Evolutionary conservation across 2,113 vertebrate genomes (phyloP).

Genomic region (Oryzias melastigma): DNA sequence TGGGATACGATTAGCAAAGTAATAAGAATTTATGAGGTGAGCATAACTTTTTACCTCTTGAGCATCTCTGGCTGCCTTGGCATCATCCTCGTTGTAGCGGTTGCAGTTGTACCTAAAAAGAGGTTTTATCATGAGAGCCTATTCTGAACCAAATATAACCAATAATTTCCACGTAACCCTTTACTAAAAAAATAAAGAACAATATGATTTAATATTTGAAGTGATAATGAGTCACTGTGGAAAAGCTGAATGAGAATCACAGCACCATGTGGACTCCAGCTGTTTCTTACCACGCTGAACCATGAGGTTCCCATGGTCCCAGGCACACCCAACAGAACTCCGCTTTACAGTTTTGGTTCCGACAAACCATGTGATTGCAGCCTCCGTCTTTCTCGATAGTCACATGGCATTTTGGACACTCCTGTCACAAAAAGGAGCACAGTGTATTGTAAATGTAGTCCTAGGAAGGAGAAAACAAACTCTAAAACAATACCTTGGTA

Average conservation of each 20-base stretch:
- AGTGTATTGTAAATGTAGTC: too few species aligned
- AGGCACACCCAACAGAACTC: constrained; percentile 99
- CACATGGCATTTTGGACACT: constrained; percentile 99
- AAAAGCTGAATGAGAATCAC: neutral
- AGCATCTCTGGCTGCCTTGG: constrained; percentile 97
- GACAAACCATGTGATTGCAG: constrained; percentile 99
- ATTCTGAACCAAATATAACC: too few species aligned
- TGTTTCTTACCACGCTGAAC: constrained; percentile 92
- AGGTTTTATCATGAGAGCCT: too few species aligned
- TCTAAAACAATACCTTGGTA: constrained; percentile 94
- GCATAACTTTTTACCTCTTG: constrained; percentile 85
- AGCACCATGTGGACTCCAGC: neutral
- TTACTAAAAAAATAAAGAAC: too few species aligned
- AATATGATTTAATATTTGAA: too few species aligned
- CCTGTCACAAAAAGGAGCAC: constrained; percentile 71
- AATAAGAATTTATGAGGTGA: too few species aligned
- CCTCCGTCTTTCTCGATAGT: constrained; percentile 99
- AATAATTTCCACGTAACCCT: too few species aligned
- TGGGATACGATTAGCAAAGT: too few species aligned
- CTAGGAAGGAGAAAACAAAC: neutral
- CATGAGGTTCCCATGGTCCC: constrained; percentile 98
- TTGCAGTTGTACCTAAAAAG: constrained; percentile 98
- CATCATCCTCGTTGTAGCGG: constrained; percentile 99
- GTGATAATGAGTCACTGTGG: neutral
- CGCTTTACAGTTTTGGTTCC: constrained; percentile 99